Evolutionary conservation across 2,888 invertebrate species (phyloP).

Genomic region (Apamea crenata): DNA sequence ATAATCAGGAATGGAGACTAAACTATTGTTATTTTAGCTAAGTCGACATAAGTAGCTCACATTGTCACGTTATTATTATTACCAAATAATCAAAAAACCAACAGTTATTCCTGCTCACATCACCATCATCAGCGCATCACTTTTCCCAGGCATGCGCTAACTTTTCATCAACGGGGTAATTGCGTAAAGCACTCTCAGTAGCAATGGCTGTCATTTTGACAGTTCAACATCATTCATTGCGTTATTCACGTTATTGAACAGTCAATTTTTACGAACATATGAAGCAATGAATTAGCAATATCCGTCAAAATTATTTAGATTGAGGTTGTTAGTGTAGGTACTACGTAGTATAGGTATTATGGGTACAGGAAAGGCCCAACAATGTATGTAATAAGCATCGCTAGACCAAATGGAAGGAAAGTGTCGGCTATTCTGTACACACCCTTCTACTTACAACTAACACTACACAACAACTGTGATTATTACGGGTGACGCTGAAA

Average conservation of each 20-base stretch:
- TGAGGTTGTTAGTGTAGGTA: not conserved
- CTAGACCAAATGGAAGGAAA: not conserved
- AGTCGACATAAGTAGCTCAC: not conserved
- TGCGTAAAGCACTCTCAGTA: not conserved
- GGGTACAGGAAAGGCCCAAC: not conserved
- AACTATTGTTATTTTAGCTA: conserved; percentile 6
- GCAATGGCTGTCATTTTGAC: not conserved
- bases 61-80: not conserved
- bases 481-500: not conserved
- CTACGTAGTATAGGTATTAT: too few species aligned
- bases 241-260: not conserved
- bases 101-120: too few species aligned
- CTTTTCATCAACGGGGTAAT: not conserved
- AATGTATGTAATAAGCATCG: not conserved
- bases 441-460: not conserved
- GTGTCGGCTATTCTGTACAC: not conserved
- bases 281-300: too few species aligned
- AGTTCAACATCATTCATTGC: not conserved
- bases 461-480: not conserved
- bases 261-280: not conserved
- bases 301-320: not conserved
- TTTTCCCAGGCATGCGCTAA: not conserved
- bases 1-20: conserved; percentile 8
- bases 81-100: not conserved
- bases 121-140: not conserved